Conservation (phyloP, 2,113 vertebrate genomes). For the Asarcornis scutulata region DNA sequence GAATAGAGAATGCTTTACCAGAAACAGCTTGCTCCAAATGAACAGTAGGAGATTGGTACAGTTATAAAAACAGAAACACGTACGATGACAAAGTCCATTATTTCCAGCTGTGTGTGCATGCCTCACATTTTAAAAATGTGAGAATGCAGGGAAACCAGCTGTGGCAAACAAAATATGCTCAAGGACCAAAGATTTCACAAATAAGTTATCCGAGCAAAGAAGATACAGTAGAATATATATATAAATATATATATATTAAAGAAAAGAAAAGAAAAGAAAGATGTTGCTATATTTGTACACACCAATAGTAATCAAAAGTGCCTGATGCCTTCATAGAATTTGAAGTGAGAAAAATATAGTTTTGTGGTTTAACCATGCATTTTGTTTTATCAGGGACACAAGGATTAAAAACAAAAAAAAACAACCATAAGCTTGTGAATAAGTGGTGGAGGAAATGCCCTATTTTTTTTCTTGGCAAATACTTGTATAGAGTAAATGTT, state of each 20-base stretch:
- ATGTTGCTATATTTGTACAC: slow-evolving; percentile 89
- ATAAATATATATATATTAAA: slow-evolving; percentile 4
- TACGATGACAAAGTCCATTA: slow-evolving; percentile 70
- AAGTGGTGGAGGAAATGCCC: slow-evolving; percentile 82
- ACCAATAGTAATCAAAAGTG: slow-evolving; percentile 92
- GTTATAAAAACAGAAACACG: slow-evolving; percentile 61
- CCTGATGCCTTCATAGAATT: slow-evolving; percentile 87
- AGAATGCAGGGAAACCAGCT: slow-evolving; percentile 75
- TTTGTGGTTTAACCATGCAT: slow-evolving; percentile 83
- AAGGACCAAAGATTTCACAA: slow-evolving; percentile 94
- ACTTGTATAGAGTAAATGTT: slow-evolving; percentile 79
- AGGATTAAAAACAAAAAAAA: slow-evolving; percentile 71
- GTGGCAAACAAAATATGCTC: slow-evolving; percentile 80
- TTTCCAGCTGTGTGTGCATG: slow-evolving; percentile 77
- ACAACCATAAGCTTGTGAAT: slow-evolving; percentile 87
- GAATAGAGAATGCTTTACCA: slow-evolving; percentile 64
- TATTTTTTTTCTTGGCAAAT: slow-evolving; percentile 80
- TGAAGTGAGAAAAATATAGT: slow-evolving; percentile 77
- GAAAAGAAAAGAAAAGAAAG: slow-evolving; percentile 70
- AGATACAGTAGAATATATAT: slow-evolving; percentile 70
- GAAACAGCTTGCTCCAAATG: slow-evolving; percentile 72
- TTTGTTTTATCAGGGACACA: slow-evolving; percentile 84
- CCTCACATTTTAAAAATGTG: slow-evolving; percentile 78
- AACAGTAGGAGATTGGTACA: slow-evolving; percentile 71
- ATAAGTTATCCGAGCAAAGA: slow-evolving; percentile 82